These are phyloP conservation scores for Eulithis prunata DNA, from an alignment of 2,888 invertebrate genomes.

Conservation along the genomic window DNA sequence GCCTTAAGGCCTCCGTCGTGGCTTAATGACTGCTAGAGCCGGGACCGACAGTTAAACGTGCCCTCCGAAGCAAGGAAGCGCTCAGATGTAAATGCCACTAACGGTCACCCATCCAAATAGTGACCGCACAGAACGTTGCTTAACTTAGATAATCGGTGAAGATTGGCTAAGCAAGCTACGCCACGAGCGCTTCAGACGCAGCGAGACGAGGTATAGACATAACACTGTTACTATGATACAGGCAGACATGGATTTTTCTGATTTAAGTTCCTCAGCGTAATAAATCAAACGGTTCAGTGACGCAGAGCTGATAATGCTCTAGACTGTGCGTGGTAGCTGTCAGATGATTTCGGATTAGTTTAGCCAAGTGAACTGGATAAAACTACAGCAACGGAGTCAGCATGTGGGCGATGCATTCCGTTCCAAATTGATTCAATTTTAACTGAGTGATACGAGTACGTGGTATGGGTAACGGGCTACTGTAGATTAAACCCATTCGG, in stretches of 20 bases:
- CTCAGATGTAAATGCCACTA: too few relatives aligned
- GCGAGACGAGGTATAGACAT: background rate
- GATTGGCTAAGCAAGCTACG: too few relatives aligned
- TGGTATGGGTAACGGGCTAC: conserved; percentile 37
- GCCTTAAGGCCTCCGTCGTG: too few relatives aligned
- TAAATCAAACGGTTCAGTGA: conserved; percentile 41
- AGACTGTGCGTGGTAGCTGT: conserved; percentile 33
- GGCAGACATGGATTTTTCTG: conserved; percentile 23
- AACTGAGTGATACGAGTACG: conserved; percentile 32
- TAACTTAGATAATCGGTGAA: too few relatives aligned
- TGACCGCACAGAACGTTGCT: too few relatives aligned
- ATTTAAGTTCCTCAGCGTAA: conserved; percentile 33
- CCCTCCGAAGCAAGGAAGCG: too few relatives aligned
- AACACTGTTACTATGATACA: conserved; percentile 4
- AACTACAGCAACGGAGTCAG: conserved; percentile 39
- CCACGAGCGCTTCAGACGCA: too few relatives aligned
- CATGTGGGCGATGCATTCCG: conserved; percentile 43
- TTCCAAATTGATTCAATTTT: conserved; percentile 40
- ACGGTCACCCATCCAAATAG: too few relatives aligned
- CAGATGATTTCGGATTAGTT: conserved; percentile 40
- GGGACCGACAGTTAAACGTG: too few relatives aligned
- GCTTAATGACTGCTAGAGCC: too few relatives aligned
- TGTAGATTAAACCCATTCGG: conserved; percentile 32
- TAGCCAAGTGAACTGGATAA: conserved; percentile 42
- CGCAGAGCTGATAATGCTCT: conserved; percentile 37